Evolutionary conservation across 2,888 invertebrate species (phyloP).

Genomic region (Lydus trimaculatus): DNA sequence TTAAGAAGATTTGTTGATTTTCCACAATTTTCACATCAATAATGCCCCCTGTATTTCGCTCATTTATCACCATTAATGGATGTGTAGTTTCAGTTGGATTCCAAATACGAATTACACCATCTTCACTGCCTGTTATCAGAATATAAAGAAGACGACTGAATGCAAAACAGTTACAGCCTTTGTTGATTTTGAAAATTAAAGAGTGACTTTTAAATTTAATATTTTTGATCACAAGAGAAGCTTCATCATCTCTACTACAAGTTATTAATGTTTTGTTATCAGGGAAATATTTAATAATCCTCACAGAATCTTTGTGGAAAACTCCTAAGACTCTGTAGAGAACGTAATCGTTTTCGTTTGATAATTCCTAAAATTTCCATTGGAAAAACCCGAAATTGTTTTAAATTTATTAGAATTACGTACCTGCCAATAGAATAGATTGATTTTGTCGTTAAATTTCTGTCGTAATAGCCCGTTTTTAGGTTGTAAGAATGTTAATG

Average conservation of each 20-base stretch:
- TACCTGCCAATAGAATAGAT: slow-evolving; percentile 69
- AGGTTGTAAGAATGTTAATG: slow-evolving; percentile 65
- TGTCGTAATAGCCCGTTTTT: slow-evolving; percentile 62
- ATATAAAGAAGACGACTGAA: slow-evolving; percentile 61
- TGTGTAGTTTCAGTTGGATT: slow-evolving; percentile 61
- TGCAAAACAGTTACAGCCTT: slow-evolving; percentile 68
- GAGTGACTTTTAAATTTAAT: slow-evolving; percentile 63
- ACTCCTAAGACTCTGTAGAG: slow-evolving; percentile 58
- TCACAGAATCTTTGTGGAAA: slow-evolving; percentile 63
- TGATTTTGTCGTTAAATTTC: slow-evolving; percentile 64
- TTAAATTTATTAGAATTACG: slow-evolving; percentile 4
- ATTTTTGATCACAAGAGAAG: slow-evolving; percentile 62
- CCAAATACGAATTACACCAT: slow-evolving; percentile 67
- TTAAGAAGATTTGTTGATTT: slow-evolving; percentile 62
- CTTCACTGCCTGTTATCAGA: slow-evolving; percentile 66
- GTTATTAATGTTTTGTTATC: slow-evolving; percentile 63
- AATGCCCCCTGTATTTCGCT: slow-evolving; percentile 59
- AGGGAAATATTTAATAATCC: slow-evolving; percentile 61
- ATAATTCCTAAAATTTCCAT: slow-evolving; percentile 62
- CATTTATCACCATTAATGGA: slow-evolving; percentile 55
- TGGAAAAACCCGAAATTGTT: neutral
- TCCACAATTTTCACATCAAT: slow-evolving; percentile 65
- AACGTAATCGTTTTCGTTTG: slow-evolving; percentile 63
- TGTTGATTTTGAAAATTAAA: slow-evolving; percentile 64
- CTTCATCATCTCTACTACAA: slow-evolving; percentile 65